Conservation (phyloP, 2,888 invertebrate species). For the Pseudococcus jackbeardsleyi region DNA sequence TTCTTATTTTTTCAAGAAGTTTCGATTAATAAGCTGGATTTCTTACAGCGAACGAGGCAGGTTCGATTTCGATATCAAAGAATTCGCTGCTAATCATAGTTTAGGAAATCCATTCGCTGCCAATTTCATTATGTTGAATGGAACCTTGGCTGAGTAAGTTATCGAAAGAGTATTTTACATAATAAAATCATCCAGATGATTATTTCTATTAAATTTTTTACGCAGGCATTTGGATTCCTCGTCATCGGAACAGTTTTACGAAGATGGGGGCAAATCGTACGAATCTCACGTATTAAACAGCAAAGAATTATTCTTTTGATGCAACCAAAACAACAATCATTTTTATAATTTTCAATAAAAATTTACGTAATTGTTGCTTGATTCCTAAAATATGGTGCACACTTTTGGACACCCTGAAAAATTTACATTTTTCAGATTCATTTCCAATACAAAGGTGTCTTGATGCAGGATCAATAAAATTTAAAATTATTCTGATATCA, state of each 20-base stretch:
- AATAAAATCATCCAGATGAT: background rate
- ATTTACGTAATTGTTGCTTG: background rate
- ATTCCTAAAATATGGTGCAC: background rate
- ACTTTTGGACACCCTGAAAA: background rate
- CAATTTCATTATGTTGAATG: background rate
- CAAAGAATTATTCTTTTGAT: background rate
- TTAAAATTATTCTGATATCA: background rate
- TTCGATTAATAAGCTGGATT: background rate
- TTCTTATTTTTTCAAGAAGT: background rate
- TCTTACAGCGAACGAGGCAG: background rate
- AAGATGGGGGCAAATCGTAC: background rate
- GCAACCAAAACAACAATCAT: background rate
- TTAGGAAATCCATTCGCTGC: background rate
- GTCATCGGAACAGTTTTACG: background rate
- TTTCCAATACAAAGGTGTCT: background rate
- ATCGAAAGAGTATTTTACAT: background rate
- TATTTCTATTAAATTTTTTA: background rate
- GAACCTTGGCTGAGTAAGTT: background rate
- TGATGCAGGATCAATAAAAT: background rate
- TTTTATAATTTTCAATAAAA: background rate
- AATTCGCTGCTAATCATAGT: background rate
- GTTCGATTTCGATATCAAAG: background rate
- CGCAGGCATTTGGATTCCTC: constrained; percentile 6
- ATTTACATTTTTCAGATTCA: background rate
- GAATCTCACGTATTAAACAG: constrained; percentile 15